phyloP scores from a whole-genome alignment of 2,113 vertebrate species.

The Rhizomys pruinosus region DNA sequence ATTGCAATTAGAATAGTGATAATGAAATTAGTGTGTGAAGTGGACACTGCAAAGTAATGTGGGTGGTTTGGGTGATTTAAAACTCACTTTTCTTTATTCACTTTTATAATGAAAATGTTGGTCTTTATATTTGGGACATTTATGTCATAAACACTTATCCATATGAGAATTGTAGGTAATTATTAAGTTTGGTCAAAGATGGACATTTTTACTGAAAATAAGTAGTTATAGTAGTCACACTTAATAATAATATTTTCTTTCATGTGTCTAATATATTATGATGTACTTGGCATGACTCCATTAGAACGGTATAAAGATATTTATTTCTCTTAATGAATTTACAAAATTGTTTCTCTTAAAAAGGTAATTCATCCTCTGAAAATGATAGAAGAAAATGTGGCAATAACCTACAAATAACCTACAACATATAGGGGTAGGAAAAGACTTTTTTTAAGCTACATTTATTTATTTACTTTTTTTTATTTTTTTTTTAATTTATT shows the following conservation, averaged over 20 bases:
- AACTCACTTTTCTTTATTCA: constrained; percentile 71
- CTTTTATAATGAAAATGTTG: constrained; percentile 28
- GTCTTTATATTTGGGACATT: constrained; percentile 35
- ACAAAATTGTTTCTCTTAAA: not conserved
- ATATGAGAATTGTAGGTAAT: constrained; percentile 50
- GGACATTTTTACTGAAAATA: constrained; percentile 29
- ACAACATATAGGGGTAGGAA: no score
- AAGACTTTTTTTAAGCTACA: no score
- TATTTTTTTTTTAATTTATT: no score
- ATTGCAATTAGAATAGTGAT: constrained; percentile 61
- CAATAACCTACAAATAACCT: no score
- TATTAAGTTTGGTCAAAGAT: constrained; percentile 41
- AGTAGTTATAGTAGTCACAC: not conserved
- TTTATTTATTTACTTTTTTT: no score
- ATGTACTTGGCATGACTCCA: not conserved
- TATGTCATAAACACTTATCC: constrained; percentile 44
- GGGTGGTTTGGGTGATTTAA: constrained; percentile 69
- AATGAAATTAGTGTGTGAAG: constrained; percentile 70
- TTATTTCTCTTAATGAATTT: not conserved
- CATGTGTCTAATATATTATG: not conserved
- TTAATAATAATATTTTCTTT: constrained; percentile 8
- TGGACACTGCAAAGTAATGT: constrained; percentile 69
- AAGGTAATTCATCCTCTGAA: no score
- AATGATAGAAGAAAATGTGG: no score
- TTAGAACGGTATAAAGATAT: not conserved